Base-by-base conservation (phyloP, 1,140 invertebrate species). In the Temnothorax curvispinosus region DNA sequence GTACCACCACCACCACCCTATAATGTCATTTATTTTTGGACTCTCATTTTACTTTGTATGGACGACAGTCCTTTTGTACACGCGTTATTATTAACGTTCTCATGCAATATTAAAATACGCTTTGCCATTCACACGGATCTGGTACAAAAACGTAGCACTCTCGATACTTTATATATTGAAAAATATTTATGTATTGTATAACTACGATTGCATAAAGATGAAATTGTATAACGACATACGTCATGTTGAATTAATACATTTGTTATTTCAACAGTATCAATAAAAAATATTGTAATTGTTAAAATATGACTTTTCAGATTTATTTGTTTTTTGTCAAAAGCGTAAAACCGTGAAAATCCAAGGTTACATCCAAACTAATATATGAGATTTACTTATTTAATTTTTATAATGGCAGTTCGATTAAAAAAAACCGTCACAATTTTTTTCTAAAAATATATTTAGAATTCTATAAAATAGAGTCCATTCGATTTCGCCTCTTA, bases 101-200 rank as follows among this genome's bases (percentile, higher is more conserved):
- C 88, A 93, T 93, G 89, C 21, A 92, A 93, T 93, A 92, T 93
- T 92, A 60, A 92, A 87, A 69, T 50, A 80, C 27, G 35, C 15
- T 4, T 15, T 3, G 11, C 21, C n/a, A 81, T 56, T 71, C 35
- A 56, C 56, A 15, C 52, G 0, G 18, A 56, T 27, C 44, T 13
- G 21, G 15, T 27, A 41, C 1, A 15, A 81, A 58, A 71, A 21
- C 9, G 6, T 44, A 71, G 3, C 27, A 18, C 35, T 58, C 2
- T n/a, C 21, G 27, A 78, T 52, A 27, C 4, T 2, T 62, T 47
- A 67, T 67, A 64, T 35, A 62, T 50, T 21, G 18, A 47, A 27
- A 52, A 80, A 56, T 18, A 32, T 44, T 27, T 47, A 32, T 3
- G 6, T 18, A n/a, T 56, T 21, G 15, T 41, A 54, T 41, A 58